Evolutionary conservation across 1,140 invertebrate species (phyloP).

Genomic region (Pogonomyrmex californicus): DNA sequence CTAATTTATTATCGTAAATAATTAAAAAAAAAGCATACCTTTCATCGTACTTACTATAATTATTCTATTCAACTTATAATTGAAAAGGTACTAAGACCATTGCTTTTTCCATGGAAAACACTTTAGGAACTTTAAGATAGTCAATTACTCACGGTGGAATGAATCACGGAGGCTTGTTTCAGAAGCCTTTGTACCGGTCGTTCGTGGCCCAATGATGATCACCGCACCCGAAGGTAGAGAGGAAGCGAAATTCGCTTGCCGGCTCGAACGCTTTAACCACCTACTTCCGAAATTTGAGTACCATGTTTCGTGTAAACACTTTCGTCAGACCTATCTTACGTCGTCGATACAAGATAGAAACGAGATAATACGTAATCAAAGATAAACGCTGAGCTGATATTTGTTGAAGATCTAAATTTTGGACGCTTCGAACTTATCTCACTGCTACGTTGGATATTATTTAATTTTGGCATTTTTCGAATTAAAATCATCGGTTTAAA

Average conservation of each 20-base stretch:
- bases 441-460: neutral
- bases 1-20: neutral
- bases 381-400: conserved; percentile 28
- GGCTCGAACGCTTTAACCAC: conserved; percentile 79
- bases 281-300: conserved; percentile 83
- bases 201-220: conserved; percentile 56
- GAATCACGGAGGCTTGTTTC: conserved; percentile 30
- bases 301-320: conserved; percentile 57
- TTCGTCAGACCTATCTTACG: conserved; percentile 48
- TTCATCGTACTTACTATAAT: neutral
- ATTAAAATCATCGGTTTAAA: neutral
- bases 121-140: conserved; percentile 49
- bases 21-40: neutral
- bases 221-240: conserved; percentile 52
- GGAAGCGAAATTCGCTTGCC: conserved; percentile 74
- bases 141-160: conserved; percentile 1
- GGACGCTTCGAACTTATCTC: neutral
- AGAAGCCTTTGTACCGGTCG: conserved; percentile 66
- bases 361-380: conserved; percentile 46
- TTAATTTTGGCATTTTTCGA: neutral
- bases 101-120: conserved; percentile 17
- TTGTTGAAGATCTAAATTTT: conserved; percentile 47
- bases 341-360: conserved; percentile 22
- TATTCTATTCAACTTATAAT: neutral
- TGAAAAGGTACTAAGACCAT: neutral